A percentile compares a stretch with the other conserved stretches of the same genome.
These are phyloP conservation scores for Enteromius viviparus DNA, from an alignment of 2,797 vertebrate genomes.

Conservation along the genomic window DNA sequence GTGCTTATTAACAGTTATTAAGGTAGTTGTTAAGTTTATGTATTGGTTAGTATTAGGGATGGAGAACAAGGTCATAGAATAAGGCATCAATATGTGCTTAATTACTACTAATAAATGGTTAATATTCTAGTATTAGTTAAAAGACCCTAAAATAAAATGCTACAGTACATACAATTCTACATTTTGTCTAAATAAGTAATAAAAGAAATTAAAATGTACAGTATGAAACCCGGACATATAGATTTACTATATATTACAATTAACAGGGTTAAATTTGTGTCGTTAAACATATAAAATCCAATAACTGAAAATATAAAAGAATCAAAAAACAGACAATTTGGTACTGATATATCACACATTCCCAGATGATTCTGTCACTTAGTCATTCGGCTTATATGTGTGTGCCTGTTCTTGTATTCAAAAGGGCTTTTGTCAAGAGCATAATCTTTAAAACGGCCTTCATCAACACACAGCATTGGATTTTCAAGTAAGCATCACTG, in stretches of 20 bases:
- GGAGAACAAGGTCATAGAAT: too few species aligned
- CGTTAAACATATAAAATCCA: not conserved
- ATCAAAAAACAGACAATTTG: not conserved
- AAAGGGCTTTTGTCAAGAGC: slow-evolving; percentile 28
- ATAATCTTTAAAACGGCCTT: slow-evolving; percentile 52
- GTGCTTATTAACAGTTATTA: too few species aligned
- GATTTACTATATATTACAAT: not conserved
- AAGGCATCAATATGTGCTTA: too few species aligned
- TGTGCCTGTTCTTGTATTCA: not conserved
- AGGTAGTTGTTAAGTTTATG: too few species aligned
- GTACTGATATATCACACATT: not conserved
- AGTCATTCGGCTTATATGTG: not conserved
- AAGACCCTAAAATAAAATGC: too few species aligned
- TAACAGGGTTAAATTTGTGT: not conserved
- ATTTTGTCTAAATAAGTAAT: not conserved
- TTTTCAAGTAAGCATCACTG: slow-evolving; percentile 43
- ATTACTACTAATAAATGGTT: too few species aligned
- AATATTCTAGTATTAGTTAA: too few species aligned
- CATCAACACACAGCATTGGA: slow-evolving; percentile 50
- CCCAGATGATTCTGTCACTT: not conserved
- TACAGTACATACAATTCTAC: too few species aligned
- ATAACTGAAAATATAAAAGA: not conserved
- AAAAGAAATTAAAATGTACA: not conserved
- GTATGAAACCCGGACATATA: not conserved
- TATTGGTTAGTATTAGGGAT: too few species aligned